Base-by-base conservation (phyloP, 2,888 invertebrate genomes). In the Pharmacophagus antenor region DNA sequence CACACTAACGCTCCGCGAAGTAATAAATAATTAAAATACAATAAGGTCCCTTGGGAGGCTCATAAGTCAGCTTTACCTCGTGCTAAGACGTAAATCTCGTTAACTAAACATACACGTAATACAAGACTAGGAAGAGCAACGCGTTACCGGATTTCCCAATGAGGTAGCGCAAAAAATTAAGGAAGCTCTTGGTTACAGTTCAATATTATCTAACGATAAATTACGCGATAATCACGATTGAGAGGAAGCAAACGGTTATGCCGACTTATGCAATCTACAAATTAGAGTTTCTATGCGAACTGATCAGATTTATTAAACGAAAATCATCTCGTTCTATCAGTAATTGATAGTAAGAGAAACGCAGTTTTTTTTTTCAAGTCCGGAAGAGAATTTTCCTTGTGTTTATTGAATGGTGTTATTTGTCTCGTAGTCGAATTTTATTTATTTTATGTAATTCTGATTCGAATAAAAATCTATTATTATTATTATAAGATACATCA, bases 61-160 rank as follows among this genome's bases (percentile, higher is more conserved):
- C n/a, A n/a, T n/a, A n/a, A n/a, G n/a, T n/a, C n/a, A n/a, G n/a
- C n/a, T n/a, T n/a, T n/a, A n/a, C n/a, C n/a, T 22, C 21, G 8
- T 15, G 8, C 7, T 22, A 1, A 5, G 6, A 23, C n/a, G 27
- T 44, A 44, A 22, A n/a, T n/a, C 2, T 6, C 25, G 42, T 50
- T 5, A 15, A 18, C 12, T 17, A 46, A 12, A 17, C 7, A 22
- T 7, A 46, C 23, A 15, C 15, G 12, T 4, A 23, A 15, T n/a
- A n/a, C 22, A 44, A 31, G n/a, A 12, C 31, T 53, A 25, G 44
- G 31, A 50, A 54, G 49, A 42, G 20, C 8, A 8, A 27, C 10
- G 42, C 31, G 20, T 49, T 58, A 54, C 59, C 49, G 54, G 59
- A 59, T 59, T 54, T 59, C 54, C 58, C 42, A 22, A 49, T 42